Conservation (phyloP, 2,888 invertebrate genomes). For the Conomelus anceps region DNA sequence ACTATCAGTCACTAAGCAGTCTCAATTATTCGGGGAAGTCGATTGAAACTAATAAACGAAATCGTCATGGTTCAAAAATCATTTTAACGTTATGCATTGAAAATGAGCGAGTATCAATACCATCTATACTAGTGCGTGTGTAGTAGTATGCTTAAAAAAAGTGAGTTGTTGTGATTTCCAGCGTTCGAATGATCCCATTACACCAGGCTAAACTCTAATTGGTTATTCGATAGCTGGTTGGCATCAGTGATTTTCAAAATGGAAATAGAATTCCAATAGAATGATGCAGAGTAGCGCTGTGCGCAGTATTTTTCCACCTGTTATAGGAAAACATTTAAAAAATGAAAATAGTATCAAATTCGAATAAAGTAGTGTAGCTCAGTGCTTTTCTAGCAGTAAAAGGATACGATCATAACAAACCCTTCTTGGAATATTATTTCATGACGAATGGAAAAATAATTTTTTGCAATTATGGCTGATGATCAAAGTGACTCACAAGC, state of each 20-base stretch:
- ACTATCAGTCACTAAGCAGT: too few species aligned
- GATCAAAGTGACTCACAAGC: too few species aligned
- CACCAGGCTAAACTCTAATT: not conserved
- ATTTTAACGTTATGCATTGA: too few species aligned
- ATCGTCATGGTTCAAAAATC: too few species aligned
- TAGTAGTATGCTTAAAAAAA: not conserved
- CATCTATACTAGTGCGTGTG: not conserved
- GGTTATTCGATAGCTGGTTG: not conserved
- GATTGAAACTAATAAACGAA: too few species aligned
- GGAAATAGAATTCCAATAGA: not conserved
- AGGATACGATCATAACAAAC: not conserved
- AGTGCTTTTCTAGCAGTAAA: not conserved
- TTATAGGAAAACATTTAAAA: too few species aligned
- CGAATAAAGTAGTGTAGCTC: not conserved
- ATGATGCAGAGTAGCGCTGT: too few species aligned
- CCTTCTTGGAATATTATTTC: not conserved
- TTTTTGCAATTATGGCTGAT: not conserved
- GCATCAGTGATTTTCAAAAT: not conserved
- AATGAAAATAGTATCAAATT: too few species aligned
- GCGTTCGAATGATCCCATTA: not conserved
- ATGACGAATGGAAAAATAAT: too few species aligned
- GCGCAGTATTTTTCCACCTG: too few species aligned
- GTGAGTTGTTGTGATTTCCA: not conserved
- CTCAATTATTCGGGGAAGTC: too few species aligned
- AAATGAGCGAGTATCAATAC: too few species aligned